Conservation (phyloP, 2,113 vertebrate species). For the Notiomystis cincta region DNA sequence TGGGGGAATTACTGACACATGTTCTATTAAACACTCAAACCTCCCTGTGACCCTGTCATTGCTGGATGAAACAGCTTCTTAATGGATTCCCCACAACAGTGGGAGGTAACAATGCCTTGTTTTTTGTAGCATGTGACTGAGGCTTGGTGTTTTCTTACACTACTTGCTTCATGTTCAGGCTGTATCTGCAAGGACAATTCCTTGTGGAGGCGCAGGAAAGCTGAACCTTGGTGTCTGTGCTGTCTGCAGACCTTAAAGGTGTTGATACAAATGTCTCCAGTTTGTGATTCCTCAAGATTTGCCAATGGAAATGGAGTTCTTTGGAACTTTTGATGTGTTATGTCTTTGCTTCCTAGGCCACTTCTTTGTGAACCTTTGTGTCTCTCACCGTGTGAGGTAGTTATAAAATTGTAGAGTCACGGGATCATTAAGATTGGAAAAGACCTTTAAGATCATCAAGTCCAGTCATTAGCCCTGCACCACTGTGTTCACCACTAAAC, state of each 20-base stretch:
- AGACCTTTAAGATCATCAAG: neutral
- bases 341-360: neutral
- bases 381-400: neutral
- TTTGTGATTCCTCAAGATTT: neutral
- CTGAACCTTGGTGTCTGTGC: fast-evolving
- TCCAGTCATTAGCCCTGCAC: neutral
- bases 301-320: neutral
- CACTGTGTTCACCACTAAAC: neutral
- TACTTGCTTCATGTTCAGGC: neutral
- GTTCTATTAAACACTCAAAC: constrained; percentile 13
- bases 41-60: neutral
- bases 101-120: neutral
- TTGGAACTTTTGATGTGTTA: neutral
- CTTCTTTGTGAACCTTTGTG: neutral
- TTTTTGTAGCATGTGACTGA: neutral
- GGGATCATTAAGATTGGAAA: neutral
- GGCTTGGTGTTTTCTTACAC: neutral
- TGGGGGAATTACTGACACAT: neutral
- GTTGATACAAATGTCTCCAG: neutral
- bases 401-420: fast-evolving
- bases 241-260: neutral
- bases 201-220: neutral
- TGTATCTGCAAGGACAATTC: neutral
- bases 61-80: neutral
- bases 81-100: neutral